Base-by-base conservation (phyloP, 2,888 invertebrate genomes). In the Maniola hyperantus region DNA sequence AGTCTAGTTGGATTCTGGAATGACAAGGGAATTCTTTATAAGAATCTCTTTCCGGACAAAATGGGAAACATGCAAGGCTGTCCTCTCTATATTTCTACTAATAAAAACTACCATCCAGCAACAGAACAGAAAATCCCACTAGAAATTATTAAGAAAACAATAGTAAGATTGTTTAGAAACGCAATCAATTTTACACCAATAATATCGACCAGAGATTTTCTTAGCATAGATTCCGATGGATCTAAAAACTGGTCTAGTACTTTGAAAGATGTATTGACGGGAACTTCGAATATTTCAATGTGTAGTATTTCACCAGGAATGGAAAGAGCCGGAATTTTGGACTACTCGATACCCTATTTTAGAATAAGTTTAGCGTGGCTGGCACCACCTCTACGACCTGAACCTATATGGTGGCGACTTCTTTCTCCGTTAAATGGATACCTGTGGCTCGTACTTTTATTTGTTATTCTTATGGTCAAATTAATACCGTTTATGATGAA, bases 201-300 rank as follows among this genome's bases (percentile, higher is more conserved):
- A 48, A 74, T 83, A 34, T 77, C 82, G 1, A 79, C 75, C 0
- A 83, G 82, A 70, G 85, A 87, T 69, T 87, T 85, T 66, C 78
- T 85, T 5, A 86, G 82, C 58, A 83, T 88, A 8, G 87, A 88
- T 72, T 85, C 86, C 0, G 80, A 84, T 68, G 76, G 81, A 6
- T 81, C 84, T 2, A 83, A 80, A 50, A 87, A 86, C 67, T 88
- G 86, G 86, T 85, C 87, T 0, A 83, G 84, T 69, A 87, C 87
- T 5, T 72, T 89, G 1, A 84, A 83, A 34, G 89, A 88, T 57
- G 81, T 89, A 5, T 79, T 88, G 26, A 72, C 75, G 2, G 88
- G 88, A 1, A 68, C 71, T 4, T 83, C 83, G 0, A 88, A 89
- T 69, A 83, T 89, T 63, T 89, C 87, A 0, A 85, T 84, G 0